A percentile compares a stretch with the other conserved stretches of the same genome.
These are phyloP conservation scores for Zoanthus gigantus DNA, from an alignment of 92 coral and sea anemone species.

Conservation along the genomic window DNA sequence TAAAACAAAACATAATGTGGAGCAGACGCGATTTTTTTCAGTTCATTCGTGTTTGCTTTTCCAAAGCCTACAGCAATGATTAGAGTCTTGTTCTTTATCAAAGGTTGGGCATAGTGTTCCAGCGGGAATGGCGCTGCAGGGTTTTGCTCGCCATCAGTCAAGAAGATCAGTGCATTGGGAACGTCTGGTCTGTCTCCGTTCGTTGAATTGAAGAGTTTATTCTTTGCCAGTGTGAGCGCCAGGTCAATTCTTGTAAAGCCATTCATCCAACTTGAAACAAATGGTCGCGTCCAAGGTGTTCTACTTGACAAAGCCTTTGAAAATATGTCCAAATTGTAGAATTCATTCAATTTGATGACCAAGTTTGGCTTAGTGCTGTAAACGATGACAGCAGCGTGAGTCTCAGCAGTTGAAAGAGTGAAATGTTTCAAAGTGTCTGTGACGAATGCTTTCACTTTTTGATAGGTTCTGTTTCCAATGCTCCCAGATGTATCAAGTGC, in stretches of 20 bases:
- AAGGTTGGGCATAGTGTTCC: neutral
- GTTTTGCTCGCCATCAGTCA: conserved; percentile 33
- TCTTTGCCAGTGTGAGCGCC: conserved; percentile 12
- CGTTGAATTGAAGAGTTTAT: neutral
- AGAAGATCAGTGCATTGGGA: conserved; percentile 16
- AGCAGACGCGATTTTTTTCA: conserved; percentile 9
- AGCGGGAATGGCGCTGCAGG: conserved; percentile 3
- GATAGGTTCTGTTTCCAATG: conserved; percentile 9
- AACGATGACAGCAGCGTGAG: conserved; percentile 35
- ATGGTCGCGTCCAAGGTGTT: conserved; percentile 9
- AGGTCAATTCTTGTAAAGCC: conserved; percentile 17
- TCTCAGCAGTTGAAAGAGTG: conserved; percentile 13
- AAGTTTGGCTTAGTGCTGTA: conserved; percentile 31
- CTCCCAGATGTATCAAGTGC: conserved; percentile 32
- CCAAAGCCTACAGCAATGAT: conserved; percentile 44
- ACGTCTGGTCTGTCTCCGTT: conserved; percentile 32
- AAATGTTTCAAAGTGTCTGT: conserved; percentile 13
- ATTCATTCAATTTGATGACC: conserved; percentile 26
- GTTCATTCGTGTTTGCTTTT: neutral
- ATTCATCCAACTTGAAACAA: conserved; percentile 5
- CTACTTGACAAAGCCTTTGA: neutral
- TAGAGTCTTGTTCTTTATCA: neutral
- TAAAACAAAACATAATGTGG: conserved; percentile 25
- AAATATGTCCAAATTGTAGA: conserved; percentile 14
- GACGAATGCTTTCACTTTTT: conserved; percentile 14